Evolutionary conservation across 1,140 invertebrate genomes (phyloP).

Genomic region (Drosophila burlai): DNA sequence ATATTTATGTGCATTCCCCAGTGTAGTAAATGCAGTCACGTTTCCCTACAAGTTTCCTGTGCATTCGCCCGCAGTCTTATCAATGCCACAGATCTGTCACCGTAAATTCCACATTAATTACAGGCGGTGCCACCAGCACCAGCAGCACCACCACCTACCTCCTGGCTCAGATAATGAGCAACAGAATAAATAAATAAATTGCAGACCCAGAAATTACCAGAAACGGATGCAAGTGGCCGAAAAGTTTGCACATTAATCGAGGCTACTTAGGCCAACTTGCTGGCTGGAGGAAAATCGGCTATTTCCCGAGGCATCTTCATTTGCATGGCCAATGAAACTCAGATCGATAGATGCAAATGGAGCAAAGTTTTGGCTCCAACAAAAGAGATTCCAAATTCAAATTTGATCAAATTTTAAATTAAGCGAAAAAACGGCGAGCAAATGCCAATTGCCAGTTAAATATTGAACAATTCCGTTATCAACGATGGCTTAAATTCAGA

Average conservation of each 20-base stretch:
- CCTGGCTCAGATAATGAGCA: slow-evolving; percentile 45
- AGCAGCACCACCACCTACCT: not conserved
- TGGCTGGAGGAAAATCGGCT: slow-evolving; percentile 7
- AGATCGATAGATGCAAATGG: slow-evolving; percentile 51
- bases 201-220: slow-evolving; percentile 38
- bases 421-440: not conserved
- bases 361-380: slow-evolving; percentile 26
- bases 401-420: slow-evolving; percentile 39
- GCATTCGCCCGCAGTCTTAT: slow-evolving; percentile 26
- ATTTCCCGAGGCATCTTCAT: slow-evolving; percentile 22
- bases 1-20: not conserved
- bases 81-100: slow-evolving; percentile 56
- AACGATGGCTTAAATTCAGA: not conserved
- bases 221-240: slow-evolving; percentile 64
- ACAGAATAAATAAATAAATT: slow-evolving; percentile 62
- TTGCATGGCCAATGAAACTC: slow-evolving; percentile 38
- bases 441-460: slow-evolving; percentile 3
- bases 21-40: slow-evolving; percentile 14
- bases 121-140: not conserved
- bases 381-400: slow-evolving; percentile 14
- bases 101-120: slow-evolving; percentile 66
- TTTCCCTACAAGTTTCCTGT: slow-evolving; percentile 28
- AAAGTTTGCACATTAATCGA: slow-evolving; percentile 68
- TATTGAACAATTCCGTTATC: slow-evolving; percentile 3
- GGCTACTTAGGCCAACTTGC: slow-evolving; percentile 51